Base-by-base conservation (phyloP, 2,113 vertebrate genomes). In the Oreocharis arfaki region DNA sequence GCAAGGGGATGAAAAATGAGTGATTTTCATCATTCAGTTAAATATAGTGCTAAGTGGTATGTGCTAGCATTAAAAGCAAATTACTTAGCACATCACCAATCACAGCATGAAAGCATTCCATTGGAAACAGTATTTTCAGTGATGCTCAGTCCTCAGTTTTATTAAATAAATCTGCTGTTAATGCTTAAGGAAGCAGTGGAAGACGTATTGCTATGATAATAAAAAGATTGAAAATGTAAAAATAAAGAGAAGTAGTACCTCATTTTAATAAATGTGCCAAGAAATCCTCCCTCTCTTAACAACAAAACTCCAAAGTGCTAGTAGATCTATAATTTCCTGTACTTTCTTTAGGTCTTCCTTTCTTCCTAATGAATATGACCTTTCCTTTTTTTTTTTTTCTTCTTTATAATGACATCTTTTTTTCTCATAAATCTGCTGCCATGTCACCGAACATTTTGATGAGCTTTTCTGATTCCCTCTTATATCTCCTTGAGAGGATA, bases 31-130 rank as follows among this genome's bases (percentile, higher is more conserved):
- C 95, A 96, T 97, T 97, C 91, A 78, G 96, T 98, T 98, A 98
- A 98, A 98, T 97, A 98, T 95, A 96, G 95, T 97, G 95, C 96
- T 98, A 98, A 98, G 95, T 97, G 93, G 97, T 98, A 98, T 95
- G 91, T 79, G 89, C 96, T 96, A 95, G 93, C 98, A 98, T 98
- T 98, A 98, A 97, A 98, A 97, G 97, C 95, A 98, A 98, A 98
- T 98, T 98, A 98, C 97, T 98, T 97, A 97, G 94, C 97, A 98
- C 98, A 98, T 98, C 97, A 97, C 91, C 97, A 98, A 90, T 97
- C 98, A 98, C 98, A 98, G 98, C 97, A 91, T 96, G 98, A 94
- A 73, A 89, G 37, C 90, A 70, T 97, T 96, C 97, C 96, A 95
- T 87, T 94, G 96, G 97, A 98, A 97, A 81, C 79, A 61, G 84